A percentile compares a stretch with the other conserved stretches of the same genome.
Evolutionary conservation across 2,113 vertebrate genomes (phyloP).

Genomic region (Vidua chalybeata): DNA sequence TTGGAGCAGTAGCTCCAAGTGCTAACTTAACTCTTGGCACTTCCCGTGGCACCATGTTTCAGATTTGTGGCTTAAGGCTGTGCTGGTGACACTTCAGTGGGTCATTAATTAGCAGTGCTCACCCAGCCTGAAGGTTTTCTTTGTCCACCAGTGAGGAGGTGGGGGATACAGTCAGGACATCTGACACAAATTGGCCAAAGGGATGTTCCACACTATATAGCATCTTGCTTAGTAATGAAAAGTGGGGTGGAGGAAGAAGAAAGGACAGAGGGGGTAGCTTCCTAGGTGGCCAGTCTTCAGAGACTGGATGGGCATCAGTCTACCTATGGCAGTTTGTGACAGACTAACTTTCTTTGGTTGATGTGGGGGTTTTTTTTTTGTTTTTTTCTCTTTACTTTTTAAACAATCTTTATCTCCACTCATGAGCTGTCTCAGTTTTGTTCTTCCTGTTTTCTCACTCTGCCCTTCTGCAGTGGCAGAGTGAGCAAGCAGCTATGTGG

Average conservation of each 20-base stretch:
- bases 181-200: background rate
- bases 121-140: background rate
- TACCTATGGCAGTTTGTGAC: background rate
- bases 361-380: rapidly evolving
- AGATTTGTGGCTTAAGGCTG: background rate
- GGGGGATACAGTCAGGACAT: background rate
- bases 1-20: background rate
- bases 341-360: background rate
- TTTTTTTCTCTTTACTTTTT: background rate
- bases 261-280: background rate
- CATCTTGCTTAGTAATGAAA: background rate
- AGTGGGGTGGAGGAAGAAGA: background rate
- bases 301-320: background rate
- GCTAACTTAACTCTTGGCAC: background rate
- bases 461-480: background rate
- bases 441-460: background rate
- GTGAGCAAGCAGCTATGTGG: background rate
- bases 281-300: background rate
- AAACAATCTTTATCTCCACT: background rate
- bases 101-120: background rate
- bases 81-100: background rate
- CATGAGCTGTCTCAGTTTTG: background rate
- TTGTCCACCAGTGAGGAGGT: background rate
- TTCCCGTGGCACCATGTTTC: background rate
- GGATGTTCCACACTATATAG: background rate